A percentile compares a stretch with the other conserved stretches of the same genome.
Conservation (phyloP, 2,797 vertebrate species). For the Hydrophis major region DNA sequence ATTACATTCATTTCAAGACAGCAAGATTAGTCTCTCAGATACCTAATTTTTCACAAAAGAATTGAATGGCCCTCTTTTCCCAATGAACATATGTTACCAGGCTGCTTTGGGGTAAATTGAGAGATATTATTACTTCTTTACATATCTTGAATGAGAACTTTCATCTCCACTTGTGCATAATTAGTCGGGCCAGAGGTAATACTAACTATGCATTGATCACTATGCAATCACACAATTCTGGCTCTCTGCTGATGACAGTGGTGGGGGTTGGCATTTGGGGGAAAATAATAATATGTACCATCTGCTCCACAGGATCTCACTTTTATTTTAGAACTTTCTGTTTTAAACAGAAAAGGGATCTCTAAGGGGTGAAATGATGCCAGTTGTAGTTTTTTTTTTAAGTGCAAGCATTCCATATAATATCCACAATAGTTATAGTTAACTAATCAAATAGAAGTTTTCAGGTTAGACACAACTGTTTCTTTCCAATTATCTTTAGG, state of each 20-base stretch:
- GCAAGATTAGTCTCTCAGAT: constrained; percentile 3
- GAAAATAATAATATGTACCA: constrained; percentile 2
- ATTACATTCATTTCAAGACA: neutral
- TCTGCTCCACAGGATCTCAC: neutral
- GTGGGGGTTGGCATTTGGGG: neutral
- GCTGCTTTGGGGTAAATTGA: neutral
- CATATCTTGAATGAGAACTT: constrained; percentile 2
- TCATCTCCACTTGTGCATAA: neutral
- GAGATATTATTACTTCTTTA: constrained; percentile 7
- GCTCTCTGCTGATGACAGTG: neutral
- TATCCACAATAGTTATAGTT: neutral
- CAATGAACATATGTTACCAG: constrained; percentile 15
- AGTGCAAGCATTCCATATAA: neutral
- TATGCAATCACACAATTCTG: neutral
- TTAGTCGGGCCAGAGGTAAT: neutral
- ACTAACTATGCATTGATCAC: constrained; percentile 12
- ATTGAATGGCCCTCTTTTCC: neutral
- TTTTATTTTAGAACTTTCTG: constrained; percentile 11
- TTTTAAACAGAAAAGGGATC: neutral
- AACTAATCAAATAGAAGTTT: neutral
- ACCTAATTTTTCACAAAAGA: neutral
- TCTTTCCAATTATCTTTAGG: neutral
- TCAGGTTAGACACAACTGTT: neutral
- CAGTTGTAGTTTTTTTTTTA: neutral
- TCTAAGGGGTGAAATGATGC: neutral